Evolutionary conservation across 2,797 vertebrate species (phyloP).

Genomic region (Pelobates cultripes): DNA sequence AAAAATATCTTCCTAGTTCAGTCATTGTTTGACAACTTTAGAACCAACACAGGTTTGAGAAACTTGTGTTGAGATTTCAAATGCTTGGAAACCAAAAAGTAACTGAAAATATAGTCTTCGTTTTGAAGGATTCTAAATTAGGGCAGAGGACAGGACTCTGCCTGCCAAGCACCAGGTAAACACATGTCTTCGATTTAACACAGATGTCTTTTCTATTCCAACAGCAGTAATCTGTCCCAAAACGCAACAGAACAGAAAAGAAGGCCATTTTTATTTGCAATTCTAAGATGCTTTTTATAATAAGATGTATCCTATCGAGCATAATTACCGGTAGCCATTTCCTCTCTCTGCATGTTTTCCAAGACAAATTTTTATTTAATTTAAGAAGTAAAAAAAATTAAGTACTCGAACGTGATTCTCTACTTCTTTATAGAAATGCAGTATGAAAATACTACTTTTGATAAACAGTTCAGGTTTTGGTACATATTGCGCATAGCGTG

Average conservation of each 20-base stretch:
- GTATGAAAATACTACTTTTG: too few relatives aligned
- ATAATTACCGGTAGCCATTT: conserved; percentile 2
- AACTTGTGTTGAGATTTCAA: not conserved
- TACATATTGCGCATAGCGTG: too few relatives aligned
- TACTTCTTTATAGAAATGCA: not conserved
- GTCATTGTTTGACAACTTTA: not conserved
- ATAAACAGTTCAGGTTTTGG: too few relatives aligned
- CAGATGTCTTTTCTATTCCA: conserved; percentile 25
- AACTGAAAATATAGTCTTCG: not conserved
- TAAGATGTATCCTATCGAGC: conserved; percentile 20
- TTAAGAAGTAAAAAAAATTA: not conserved
- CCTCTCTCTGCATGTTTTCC: conserved; percentile 2
- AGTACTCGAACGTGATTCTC: not conserved
- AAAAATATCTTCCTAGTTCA: not conserved
- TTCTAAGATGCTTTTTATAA: not conserved
- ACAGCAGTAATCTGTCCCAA: not conserved
- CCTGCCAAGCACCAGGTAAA: conserved; percentile 12
- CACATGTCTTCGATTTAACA: conserved; percentile 35
- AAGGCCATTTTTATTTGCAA: conserved; percentile 29
- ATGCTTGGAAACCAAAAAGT: not conserved
- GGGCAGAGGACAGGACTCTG: not conserved
- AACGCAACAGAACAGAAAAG: not conserved
- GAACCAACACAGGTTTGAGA: not conserved
- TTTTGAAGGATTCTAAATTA: not conserved
- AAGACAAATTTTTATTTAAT: not conserved